Conservation (phyloP, 2,888 invertebrate species). For the Lasioglossum villosulum region DNA sequence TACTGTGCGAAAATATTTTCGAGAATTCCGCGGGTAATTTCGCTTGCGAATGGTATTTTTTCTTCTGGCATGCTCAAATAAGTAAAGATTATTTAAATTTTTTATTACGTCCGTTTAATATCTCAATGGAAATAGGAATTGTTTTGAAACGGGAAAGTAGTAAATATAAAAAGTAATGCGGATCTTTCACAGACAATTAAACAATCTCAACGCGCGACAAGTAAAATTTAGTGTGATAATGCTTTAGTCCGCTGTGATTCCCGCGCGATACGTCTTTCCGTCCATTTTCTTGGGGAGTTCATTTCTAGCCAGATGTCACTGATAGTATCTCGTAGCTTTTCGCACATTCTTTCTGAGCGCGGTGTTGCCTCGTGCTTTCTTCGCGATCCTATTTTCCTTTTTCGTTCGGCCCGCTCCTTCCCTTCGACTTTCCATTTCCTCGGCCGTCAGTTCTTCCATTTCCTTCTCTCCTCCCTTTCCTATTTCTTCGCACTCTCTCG, state of each 20-base stretch:
- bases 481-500: neutral
- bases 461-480: neutral
- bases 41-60: neutral
- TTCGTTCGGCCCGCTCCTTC: neutral
- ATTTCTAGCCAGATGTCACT: slow-evolving; percentile 21
- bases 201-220: neutral
- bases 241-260: neutral
- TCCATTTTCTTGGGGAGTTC: neutral
- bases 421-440: slow-evolving; percentile 49
- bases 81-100: neutral
- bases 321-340: slow-evolving; percentile 44
- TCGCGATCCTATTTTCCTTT: slow-evolving; percentile 36
- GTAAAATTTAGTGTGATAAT: neutral
- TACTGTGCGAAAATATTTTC: too few species aligned
- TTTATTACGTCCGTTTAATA: neutral
- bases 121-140: neutral
- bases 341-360: slow-evolving; percentile 18
- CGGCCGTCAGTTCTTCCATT: slow-evolving; percentile 34
- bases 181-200: neutral
- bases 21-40: neutral
- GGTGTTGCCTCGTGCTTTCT: slow-evolving; percentile 19
- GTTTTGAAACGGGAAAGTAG: neutral
- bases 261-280: slow-evolving; percentile 13
- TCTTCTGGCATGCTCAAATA: neutral
- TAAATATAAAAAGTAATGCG: neutral